Conservation (phyloP, 2,888 invertebrate species). For the Dermolepida albohirtum region DNA sequence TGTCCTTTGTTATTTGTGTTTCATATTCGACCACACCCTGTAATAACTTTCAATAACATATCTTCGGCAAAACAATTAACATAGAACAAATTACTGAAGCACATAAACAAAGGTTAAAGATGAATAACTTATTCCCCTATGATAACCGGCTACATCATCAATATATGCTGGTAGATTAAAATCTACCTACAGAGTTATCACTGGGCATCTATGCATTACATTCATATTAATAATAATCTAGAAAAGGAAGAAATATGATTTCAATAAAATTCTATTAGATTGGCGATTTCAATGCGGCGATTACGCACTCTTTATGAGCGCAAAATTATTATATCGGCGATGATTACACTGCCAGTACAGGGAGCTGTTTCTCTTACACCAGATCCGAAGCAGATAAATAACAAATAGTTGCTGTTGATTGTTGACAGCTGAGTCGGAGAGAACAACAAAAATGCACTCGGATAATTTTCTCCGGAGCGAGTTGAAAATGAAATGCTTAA, state of each 20-base stretch:
- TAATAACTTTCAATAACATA: too few species aligned
- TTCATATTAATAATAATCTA: conserved; percentile 26
- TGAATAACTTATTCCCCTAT: too few species aligned
- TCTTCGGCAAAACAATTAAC: too few species aligned
- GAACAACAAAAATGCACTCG: conserved; percentile 30
- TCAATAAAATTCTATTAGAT: conserved; percentile 38
- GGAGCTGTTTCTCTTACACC: conserved; percentile 29
- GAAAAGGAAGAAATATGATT: conserved; percentile 14
- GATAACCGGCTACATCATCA: too few species aligned
- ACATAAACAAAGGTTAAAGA: too few species aligned
- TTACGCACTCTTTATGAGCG: conserved; percentile 13
- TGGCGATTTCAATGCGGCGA: conserved; percentile 30
- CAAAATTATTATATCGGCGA: conserved; percentile 26
- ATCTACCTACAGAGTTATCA: conserved; percentile 16
- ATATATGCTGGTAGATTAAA: conserved; percentile 10
- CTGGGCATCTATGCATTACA: conserved; percentile 8
- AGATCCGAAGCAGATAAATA: conserved; percentile 30
- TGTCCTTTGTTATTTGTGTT: too few species aligned
- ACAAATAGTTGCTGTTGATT: conserved; percentile 33
- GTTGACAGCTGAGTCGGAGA: conserved; percentile 19
- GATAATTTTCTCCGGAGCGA: conserved; percentile 24
- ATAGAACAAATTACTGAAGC: too few species aligned
- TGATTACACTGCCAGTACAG: conserved; percentile 23
- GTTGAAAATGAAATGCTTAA: conserved; percentile 29
- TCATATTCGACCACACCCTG: too few species aligned